Evolutionary conservation across 2,888 invertebrate genomes (phyloP), one percentile per base, ranked within the genome.

Genomic region (Drosophila picticornis): DNA sequence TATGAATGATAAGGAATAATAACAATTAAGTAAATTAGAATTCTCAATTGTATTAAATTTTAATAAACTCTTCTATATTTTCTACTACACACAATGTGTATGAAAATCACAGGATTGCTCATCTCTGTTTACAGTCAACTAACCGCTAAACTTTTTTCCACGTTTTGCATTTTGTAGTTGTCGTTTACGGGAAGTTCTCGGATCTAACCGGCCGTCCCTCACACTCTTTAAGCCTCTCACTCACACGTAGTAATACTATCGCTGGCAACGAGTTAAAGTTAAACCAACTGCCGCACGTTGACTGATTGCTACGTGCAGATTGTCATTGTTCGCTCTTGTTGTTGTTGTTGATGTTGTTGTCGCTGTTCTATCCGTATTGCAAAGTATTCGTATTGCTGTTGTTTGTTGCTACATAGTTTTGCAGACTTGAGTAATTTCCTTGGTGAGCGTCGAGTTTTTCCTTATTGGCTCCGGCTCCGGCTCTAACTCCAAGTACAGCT

Each of bases 221-320:
- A 34, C 52, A 46, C 68, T 29, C 34, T 55, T 50, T 25, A 34
- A 22, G 7, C 27, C 56, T 57, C 38, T 40, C 31, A 38, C 72
- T 60, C 62, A 43, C 64, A 65, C 60, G 9, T 50, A 19, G n/a
- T n/a, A 38, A 48, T 58, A 55, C 70, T 74, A 71, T 84, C 78
- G 89, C 82, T 88, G 72, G 87, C 84, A 88, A 86, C 78, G 86
- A 86, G 89, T 84, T 86, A 86, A 88, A 88, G 79, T 81, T 84
- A 80, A 86, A 81, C 84, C 90, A 85, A 89, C 85, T 89, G 90
- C 90, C 85, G 88, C 90, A 85, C 88, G 91, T 86, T 91, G 91
- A 91, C 91, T 91, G 91, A 91, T 91, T 91, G 91, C 88, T 91
- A 91, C 90, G 91, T 88, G 91, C 88, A 91, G 91, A 91, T 91